Conservation (phyloP, 2,113 vertebrate genomes). For the Aldabrachelys gigantea region DNA sequence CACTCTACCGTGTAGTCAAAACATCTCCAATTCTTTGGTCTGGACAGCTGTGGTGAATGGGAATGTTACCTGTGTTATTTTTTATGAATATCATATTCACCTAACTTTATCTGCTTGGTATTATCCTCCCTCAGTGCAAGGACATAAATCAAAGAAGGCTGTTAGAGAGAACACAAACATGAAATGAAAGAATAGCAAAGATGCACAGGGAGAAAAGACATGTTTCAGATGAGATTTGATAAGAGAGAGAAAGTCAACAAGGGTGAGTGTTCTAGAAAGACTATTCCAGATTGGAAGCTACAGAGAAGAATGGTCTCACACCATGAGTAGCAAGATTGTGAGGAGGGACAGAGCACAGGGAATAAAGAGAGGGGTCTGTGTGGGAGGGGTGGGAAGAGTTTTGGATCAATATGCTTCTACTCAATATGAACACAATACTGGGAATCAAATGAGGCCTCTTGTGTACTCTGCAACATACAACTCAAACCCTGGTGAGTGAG, state of each 20-base stretch:
- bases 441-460: background rate
- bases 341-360: background rate
- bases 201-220: slow-evolving; percentile 42
- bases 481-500: background rate
- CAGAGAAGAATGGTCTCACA: background rate
- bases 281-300: background rate
- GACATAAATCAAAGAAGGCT: background rate
- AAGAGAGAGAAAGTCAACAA: slow-evolving; percentile 20
- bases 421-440: background rate
- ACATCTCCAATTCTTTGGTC: background rate
- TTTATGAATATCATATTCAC: accelerated
- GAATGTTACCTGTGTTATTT: background rate
- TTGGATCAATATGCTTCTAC: background rate
- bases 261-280: slow-evolving; percentile 29
- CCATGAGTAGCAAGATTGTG: background rate
- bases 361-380: background rate
- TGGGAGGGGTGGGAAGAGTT: background rate
- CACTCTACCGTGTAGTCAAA: background rate
- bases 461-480: background rate
- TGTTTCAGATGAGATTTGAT: slow-evolving; percentile 59
- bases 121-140: background rate
- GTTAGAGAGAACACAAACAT: background rate
- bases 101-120: background rate
- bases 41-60: accelerated
- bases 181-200: slow-evolving; percentile 44